phyloP scores from a whole-genome alignment of 2,888 invertebrate species.

The Adela reaumurella region DNA sequence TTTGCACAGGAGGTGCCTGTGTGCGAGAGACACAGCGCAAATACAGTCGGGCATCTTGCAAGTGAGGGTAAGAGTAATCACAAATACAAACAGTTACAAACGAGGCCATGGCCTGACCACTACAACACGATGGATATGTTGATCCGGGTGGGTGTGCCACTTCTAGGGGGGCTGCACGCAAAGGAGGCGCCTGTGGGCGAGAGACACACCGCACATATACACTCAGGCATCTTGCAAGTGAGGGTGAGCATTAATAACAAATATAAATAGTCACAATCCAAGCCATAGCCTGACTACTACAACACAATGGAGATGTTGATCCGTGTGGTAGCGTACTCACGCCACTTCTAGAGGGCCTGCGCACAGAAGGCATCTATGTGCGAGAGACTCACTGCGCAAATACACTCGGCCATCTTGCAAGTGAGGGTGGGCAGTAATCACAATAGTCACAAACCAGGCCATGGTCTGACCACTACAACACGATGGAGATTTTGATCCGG shows the following conservation, averaged over 20 bases:
- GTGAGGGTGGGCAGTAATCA: too few relatives aligned
- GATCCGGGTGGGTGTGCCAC: conserved; percentile 67
- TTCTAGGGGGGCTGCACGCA: conserved; percentile 79
- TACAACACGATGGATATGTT: conserved; percentile 84
- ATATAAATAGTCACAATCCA: too few relatives aligned
- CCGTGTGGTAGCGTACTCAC: conserved; percentile 69
- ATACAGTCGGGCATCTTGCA: conserved; percentile 91
- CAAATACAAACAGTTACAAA: too few relatives aligned
- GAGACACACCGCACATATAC: conserved; percentile 84
- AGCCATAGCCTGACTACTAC: conserved; percentile 81
- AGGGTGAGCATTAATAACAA: too few relatives aligned
- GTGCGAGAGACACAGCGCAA: conserved; percentile 81
- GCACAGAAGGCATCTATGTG: too few relatives aligned
- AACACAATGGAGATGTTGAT: conserved; percentile 83
- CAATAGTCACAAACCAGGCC: too few relatives aligned
- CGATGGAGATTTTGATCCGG: too few relatives aligned
- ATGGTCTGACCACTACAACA: too few relatives aligned
- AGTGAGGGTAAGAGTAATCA: conserved; percentile 71
- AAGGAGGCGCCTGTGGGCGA: conserved; percentile 74
- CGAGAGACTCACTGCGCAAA: too few relatives aligned
- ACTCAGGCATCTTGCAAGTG: conserved; percentile 86
- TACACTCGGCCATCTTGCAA: too few relatives aligned
- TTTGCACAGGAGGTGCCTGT: conserved; percentile 67
- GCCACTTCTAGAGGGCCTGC: too few relatives aligned
- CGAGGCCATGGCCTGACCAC: too few relatives aligned